phyloP scores from a whole-genome alignment of 2,797 vertebrate genomes.

The Salarias fasciatus region DNA sequence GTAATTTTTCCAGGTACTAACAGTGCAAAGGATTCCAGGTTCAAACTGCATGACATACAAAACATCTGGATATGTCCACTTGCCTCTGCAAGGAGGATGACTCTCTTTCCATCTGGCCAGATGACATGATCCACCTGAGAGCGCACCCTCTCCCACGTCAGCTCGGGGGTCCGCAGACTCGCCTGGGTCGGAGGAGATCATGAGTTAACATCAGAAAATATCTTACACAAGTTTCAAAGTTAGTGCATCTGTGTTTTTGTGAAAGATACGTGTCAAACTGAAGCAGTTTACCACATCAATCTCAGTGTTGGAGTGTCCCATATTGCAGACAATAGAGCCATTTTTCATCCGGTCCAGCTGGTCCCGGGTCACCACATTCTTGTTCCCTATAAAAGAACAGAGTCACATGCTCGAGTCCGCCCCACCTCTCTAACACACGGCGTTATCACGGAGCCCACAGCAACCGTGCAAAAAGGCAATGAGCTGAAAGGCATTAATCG shows the following conservation, averaged over 20 bases:
- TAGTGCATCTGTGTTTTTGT: too few relatives aligned
- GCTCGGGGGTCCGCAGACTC: constrained; percentile 92
- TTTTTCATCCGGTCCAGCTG: constrained; percentile 97
- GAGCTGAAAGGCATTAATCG: constrained; percentile 3
- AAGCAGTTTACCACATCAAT: constrained; percentile 89
- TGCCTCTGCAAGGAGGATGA: constrained; percentile 95
- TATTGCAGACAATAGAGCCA: constrained; percentile 95
- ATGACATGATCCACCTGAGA: constrained; percentile 96
- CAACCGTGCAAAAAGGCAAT: not conserved
- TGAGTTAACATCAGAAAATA: too few relatives aligned
- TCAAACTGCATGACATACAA: too few relatives aligned
- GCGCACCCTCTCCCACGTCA: constrained; percentile 95
- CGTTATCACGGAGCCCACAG: not conserved
- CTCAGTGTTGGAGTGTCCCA: constrained; percentile 97
- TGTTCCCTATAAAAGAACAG: constrained; percentile 85
- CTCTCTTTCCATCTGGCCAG: constrained; percentile 94
- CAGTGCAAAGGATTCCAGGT: too few relatives aligned
- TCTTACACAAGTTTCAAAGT: not conserved
- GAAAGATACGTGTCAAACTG: constrained; percentile 1
- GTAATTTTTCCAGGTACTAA: too few relatives aligned
- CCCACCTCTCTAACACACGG: not conserved
- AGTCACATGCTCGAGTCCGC: not conserved
- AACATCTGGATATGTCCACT: too few relatives aligned
- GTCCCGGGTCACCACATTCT: constrained; percentile 94
- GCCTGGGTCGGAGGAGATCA: constrained; percentile 74